A percentile compares a stretch with the other conserved stretches of the same genome.
These are phyloP conservation scores for Myotis planiceps DNA, from an alignment of 2,797 vertebrate species.

Conservation along the genomic window DNA sequence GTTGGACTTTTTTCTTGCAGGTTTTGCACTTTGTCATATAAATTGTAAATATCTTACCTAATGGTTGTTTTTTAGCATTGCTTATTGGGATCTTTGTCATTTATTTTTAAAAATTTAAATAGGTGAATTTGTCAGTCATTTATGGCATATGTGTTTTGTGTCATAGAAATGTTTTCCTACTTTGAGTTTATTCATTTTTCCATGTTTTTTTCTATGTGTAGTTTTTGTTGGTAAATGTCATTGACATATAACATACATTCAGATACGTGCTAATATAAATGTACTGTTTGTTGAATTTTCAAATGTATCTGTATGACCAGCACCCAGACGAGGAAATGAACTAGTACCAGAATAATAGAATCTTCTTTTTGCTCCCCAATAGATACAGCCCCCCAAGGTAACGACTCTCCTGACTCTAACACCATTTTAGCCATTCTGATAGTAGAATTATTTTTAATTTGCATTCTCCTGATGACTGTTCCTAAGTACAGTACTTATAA, in stretches of 20 bases:
- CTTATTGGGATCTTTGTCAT: background rate
- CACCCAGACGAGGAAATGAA: background rate
- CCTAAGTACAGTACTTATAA: no score
- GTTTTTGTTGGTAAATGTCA: constrained; percentile 11
- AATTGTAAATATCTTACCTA: background rate
- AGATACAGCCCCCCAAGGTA: background rate
- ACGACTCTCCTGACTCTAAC: background rate
- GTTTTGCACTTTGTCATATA: background rate
- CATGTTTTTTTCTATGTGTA: background rate
- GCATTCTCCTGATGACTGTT: background rate
- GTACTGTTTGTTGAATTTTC: background rate
- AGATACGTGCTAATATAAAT: background rate
- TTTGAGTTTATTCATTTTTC: background rate
- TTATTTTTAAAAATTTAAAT: background rate
- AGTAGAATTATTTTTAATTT: background rate
- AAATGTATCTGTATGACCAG: background rate
- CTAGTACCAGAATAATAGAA: background rate
- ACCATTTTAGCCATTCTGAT: background rate
- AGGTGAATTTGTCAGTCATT: background rate
- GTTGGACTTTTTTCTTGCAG: background rate
- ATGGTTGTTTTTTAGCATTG: background rate
- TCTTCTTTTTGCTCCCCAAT: background rate
- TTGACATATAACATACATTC: background rate
- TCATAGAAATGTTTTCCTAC: background rate
- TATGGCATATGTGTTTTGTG: background rate